A percentile compares a stretch with the other conserved stretches of the same genome.
phyloP scores from a whole-genome alignment of 2,113 vertebrate genomes.

The Myiopsitta monachus region DNA sequence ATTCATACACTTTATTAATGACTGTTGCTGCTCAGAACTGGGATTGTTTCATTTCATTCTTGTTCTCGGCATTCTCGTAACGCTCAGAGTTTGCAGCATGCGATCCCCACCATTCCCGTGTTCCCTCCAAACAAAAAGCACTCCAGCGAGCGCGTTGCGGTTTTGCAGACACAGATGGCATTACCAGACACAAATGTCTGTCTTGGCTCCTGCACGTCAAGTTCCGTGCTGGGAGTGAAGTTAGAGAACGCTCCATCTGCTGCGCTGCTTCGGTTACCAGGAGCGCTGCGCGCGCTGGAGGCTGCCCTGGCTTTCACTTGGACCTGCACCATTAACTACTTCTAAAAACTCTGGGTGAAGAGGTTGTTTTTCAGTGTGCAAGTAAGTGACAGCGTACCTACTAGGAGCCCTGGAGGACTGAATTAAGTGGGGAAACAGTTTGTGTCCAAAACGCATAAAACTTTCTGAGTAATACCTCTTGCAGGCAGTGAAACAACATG shows the following conservation, averaged over 20 bases:
- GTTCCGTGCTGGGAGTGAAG: slow-evolving; percentile 66
- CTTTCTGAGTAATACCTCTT: background rate
- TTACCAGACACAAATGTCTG: slow-evolving; percentile 67
- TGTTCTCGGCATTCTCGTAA: background rate
- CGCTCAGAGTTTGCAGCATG: slow-evolving; percentile 19
- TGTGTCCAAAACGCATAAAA: background rate
- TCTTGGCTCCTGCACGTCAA: slow-evolving; percentile 61
- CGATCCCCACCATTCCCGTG: slow-evolving; percentile 32
- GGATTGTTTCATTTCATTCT: background rate
- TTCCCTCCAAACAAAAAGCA: slow-evolving; percentile 60
- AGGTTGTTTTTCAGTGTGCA: background rate
- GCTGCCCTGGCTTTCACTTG: background rate
- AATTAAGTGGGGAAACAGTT: background rate
- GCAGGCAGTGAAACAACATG: background rate
- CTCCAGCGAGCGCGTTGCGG: slow-evolving; percentile 34
- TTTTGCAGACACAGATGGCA: slow-evolving; percentile 67
- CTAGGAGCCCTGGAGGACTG: background rate
- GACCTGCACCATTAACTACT: slow-evolving; percentile 10
- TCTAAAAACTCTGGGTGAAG: background rate
- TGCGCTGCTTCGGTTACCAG: background rate
- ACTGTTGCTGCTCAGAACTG: background rate
- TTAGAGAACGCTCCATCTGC: slow-evolving; percentile 67
- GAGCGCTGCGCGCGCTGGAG: background rate
- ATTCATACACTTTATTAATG: background rate
- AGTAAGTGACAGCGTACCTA: background rate